A percentile compares a stretch with the other conserved stretches of the same genome.
Conservation (phyloP, 2,113 vertebrate species). For the Emberiza fucata region DNA sequence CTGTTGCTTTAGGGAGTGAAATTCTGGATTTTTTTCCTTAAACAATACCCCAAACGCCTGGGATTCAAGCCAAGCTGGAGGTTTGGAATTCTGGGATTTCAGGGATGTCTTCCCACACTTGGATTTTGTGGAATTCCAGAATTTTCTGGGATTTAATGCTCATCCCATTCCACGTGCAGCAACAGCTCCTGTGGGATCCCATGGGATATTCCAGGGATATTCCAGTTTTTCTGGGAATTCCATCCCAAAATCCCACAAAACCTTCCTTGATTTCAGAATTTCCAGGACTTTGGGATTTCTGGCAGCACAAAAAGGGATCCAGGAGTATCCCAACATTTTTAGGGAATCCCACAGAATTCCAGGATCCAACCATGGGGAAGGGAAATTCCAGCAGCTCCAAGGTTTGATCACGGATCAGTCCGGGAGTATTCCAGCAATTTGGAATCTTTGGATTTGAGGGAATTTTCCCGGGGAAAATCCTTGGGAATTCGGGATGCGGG, state of each 20-base stretch:
- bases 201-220: background rate
- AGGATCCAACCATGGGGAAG: background rate
- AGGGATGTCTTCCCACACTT: background rate
- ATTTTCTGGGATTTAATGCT: background rate
- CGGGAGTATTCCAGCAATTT: background rate
- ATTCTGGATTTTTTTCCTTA: background rate
- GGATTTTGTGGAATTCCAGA: background rate
- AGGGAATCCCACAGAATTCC: background rate
- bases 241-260: background rate
- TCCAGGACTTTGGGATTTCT: background rate
- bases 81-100: background rate
- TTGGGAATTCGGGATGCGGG: rapidly evolving
- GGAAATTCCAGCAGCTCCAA: background rate
- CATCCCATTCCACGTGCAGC: background rate
- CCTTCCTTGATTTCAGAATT: background rate
- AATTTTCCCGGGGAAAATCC: background rate
- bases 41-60: background rate
- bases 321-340: background rate
- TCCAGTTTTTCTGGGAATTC: background rate
- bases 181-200: no score
- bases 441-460: background rate
- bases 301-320: background rate
- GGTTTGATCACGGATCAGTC: background rate
- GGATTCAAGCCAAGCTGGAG: background rate
- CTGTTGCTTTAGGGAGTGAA: background rate